Percentiles rank a stretch among this genome's conserved stretches.
Conservation (phyloP, 2,797 vertebrate genomes). For the Poecilia wingei region DNA sequence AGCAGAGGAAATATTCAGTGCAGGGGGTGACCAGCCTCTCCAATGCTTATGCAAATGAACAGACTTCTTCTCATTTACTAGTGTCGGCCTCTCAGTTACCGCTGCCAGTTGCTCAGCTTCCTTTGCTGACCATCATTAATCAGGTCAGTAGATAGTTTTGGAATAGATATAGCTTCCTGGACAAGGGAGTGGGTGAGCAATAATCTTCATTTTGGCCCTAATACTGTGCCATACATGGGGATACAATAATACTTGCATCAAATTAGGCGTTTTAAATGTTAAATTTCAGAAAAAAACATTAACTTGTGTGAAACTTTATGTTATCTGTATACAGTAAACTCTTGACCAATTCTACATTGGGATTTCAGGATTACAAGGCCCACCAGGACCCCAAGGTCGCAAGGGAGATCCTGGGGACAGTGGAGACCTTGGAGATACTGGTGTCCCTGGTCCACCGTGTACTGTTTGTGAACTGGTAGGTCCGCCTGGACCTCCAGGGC, state of each 20-base stretch:
- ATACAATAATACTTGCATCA: constrained; percentile 12
- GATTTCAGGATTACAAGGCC: constrained; percentile 57
- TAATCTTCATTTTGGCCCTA: too few species aligned
- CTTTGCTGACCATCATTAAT: too few species aligned
- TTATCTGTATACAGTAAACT: neutral
- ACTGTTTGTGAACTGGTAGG: constrained; percentile 18
- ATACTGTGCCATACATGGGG: neutral
- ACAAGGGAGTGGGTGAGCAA: too few species aligned
- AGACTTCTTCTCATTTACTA: too few species aligned
- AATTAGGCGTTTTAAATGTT: neutral
- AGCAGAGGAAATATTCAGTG: too few species aligned
- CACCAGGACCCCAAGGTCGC: constrained; percentile 41
- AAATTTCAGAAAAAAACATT: neutral
- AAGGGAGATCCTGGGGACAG: constrained; percentile 57
- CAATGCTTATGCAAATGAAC: too few species aligned
- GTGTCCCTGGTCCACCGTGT: constrained; percentile 49
- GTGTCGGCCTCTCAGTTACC: too few species aligned
- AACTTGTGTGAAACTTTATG: neutral
- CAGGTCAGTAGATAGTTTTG: too few species aligned
- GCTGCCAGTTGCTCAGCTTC: too few species aligned
- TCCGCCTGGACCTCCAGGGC: constrained; percentile 43
- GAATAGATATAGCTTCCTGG: too few species aligned
- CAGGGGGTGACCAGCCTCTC: too few species aligned
- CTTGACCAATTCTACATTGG: neutral
- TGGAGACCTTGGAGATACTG: constrained; percentile 59